phyloP scores from a whole-genome alignment of 2,888 invertebrate genomes.

The Cheilosia grossa region DNA sequence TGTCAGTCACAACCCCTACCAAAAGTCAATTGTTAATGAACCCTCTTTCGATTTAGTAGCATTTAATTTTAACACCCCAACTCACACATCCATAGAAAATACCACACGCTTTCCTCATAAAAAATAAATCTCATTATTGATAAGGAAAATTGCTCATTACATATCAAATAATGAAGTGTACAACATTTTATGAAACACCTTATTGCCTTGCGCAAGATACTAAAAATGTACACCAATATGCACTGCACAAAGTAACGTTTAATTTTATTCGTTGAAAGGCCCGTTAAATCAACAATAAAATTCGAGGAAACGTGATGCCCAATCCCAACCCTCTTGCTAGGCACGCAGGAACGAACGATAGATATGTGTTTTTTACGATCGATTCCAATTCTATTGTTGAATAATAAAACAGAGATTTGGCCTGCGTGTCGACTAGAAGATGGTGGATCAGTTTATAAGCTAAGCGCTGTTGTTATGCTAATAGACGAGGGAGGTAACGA shows the following conservation, averaged over 20 bases:
- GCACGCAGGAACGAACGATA: conserved; percentile 27
- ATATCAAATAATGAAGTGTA: too few relatives aligned
- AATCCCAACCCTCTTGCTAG: conserved; percentile 29
- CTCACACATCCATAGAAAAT: too few relatives aligned
- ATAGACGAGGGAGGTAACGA: conserved; percentile 25
- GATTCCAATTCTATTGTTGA: conserved; percentile 60
- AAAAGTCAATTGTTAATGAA: too few relatives aligned
- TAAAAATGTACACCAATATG: too few relatives aligned
- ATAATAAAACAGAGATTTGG: conserved; percentile 51
- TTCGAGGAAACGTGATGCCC: neutral
- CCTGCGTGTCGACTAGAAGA: conserved; percentile 22
- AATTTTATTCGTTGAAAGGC: conserved; percentile 13
- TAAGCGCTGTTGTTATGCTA: conserved; percentile 30
- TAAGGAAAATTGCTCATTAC: too few relatives aligned
- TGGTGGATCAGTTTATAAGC: conserved; percentile 37
- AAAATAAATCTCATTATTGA: too few relatives aligned
- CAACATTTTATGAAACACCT: too few relatives aligned
- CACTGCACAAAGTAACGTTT: neutral
- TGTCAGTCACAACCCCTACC: too few relatives aligned
- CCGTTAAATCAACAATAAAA: conserved; percentile 24
- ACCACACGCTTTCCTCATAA: too few relatives aligned
- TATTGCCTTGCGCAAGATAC: too few relatives aligned
- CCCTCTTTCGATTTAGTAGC: too few relatives aligned
- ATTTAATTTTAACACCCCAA: too few relatives aligned
- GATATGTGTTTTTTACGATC: conserved; percentile 57